Conservation (phyloP, 2,113 vertebrate species). For the Mugil cephalus region DNA sequence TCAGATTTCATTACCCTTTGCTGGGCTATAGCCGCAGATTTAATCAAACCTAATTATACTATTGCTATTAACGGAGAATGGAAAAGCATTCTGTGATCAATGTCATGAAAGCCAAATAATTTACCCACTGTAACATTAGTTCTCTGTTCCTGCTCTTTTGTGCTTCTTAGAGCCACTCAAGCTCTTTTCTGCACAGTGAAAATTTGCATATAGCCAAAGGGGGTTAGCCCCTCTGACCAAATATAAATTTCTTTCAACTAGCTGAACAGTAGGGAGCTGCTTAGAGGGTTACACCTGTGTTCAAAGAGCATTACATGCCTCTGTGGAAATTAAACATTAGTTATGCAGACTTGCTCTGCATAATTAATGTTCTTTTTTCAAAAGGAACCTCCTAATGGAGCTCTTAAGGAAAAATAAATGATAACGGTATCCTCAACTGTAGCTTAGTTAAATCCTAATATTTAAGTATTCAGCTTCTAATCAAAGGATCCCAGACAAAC, state of each 20-base stretch:
- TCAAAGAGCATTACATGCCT: slow-evolving; percentile 1
- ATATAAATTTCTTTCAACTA: neutral
- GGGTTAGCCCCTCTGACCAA: neutral
- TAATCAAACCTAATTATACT: slow-evolving; percentile 65
- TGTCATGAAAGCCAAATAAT: slow-evolving; percentile 46
- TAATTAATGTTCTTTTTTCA: slow-evolving; percentile 23
- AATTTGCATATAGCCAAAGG: neutral
- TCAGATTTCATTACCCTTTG: slow-evolving; percentile 69
- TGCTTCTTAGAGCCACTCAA: neutral
- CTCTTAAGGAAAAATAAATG: neutral
- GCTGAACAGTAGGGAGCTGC: neutral
- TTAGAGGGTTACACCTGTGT: neutral
- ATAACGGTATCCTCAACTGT: slow-evolving; percentile 1
- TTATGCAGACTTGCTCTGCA: neutral
- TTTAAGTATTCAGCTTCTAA: slow-evolving; percentile 12
- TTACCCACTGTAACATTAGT: slow-evolving; percentile 6
- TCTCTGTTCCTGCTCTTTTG: slow-evolving; percentile 12
- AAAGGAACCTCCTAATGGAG: slow-evolving; percentile 12
- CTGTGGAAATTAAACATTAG: no score
- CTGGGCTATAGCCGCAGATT: slow-evolving; percentile 36
- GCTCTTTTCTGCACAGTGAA: slow-evolving; percentile 3
- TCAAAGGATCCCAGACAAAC: slow-evolving; percentile 3
- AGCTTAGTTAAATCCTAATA: slow-evolving; percentile 10
- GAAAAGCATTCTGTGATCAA: slow-evolving; percentile 45
- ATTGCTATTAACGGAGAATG: slow-evolving; percentile 44